phyloP scores from a whole-genome alignment of 2,797 vertebrate genomes.

The Petrocephalus schoutedeni region DNA sequence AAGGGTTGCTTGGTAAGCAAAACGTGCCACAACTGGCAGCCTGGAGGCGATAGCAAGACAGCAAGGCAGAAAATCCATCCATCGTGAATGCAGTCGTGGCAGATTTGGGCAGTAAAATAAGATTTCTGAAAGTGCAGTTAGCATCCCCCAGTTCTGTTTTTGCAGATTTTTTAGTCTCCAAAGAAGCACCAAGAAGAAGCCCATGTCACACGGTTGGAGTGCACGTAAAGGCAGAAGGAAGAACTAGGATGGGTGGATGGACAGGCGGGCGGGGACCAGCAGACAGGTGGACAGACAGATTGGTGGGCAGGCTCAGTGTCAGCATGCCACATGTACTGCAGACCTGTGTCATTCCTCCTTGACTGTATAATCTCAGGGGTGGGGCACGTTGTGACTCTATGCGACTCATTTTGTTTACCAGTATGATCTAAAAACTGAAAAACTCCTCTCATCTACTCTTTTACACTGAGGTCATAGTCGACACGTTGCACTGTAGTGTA shows the following conservation, averaged over 20 bases:
- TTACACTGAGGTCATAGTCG: conserved; percentile 47
- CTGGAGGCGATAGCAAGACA: neutral
- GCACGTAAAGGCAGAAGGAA: neutral
- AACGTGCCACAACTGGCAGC: too few species aligned
- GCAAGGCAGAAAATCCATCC: neutral
- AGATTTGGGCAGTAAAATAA: neutral
- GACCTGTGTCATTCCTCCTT: conserved; percentile 48
- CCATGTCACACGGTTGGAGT: too few species aligned
- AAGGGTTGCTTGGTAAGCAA: neutral
- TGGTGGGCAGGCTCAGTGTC: neutral
- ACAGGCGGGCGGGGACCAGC: neutral
- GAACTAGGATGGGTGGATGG: neutral
- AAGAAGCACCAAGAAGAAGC: neutral
- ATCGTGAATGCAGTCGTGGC: neutral
- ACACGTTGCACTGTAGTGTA: conserved; percentile 63
- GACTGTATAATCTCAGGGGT: conserved; percentile 68
- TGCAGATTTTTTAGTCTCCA: neutral
- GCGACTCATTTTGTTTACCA: conserved; percentile 58
- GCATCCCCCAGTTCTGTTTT: neutral
- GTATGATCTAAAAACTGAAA: conserved; percentile 46
- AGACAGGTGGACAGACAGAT: neutral
- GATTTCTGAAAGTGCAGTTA: neutral
- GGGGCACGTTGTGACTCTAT: conserved; percentile 66
- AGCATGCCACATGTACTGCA: conserved; percentile 55
- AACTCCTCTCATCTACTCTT: conserved; percentile 44